A percentile compares a stretch with the other conserved stretches of the same genome.
Evolutionary conservation across 2,888 invertebrate genomes (phyloP).

Genomic region (Invenusta paracnida): DNA sequence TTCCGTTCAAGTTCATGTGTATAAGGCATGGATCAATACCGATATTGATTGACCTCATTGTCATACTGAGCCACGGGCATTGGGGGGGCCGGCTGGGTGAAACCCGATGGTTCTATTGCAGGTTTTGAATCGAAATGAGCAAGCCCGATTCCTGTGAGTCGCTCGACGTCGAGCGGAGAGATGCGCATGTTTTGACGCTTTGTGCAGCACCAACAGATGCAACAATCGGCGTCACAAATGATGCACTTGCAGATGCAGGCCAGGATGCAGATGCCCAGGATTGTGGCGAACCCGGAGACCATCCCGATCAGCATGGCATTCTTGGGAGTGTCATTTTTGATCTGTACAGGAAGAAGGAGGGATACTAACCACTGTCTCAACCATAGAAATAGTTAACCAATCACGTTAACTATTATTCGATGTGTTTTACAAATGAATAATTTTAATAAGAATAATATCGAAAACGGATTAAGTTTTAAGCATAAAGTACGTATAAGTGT

Average conservation of each 20-base stretch:
- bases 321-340: background rate
- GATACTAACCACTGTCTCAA: background rate
- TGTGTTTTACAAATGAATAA: too few relatives aligned
- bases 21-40: too few relatives aligned
- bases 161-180: conserved; percentile 2
- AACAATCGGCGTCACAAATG: background rate
- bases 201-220: background rate
- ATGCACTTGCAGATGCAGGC: conserved; percentile 6
- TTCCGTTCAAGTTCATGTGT: too few relatives aligned
- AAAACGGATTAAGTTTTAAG: too few relatives aligned
- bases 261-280: background rate
- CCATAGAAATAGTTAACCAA: too few relatives aligned
- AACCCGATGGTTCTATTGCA: background rate
- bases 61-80: background rate
- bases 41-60: background rate
- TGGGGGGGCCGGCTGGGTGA: too few relatives aligned
- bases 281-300: background rate
- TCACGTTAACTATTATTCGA: too few relatives aligned
- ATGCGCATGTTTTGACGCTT: background rate
- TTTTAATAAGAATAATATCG: too few relatives aligned
- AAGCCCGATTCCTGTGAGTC: background rate
- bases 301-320: background rate
- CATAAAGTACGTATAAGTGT: too few relatives aligned
- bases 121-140: background rate
- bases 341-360: background rate